A percentile compares a stretch with the other conserved stretches of the same genome.
Evolutionary conservation across 2,797 vertebrate species (phyloP).

Genomic region (Aratinga solstitialis): DNA sequence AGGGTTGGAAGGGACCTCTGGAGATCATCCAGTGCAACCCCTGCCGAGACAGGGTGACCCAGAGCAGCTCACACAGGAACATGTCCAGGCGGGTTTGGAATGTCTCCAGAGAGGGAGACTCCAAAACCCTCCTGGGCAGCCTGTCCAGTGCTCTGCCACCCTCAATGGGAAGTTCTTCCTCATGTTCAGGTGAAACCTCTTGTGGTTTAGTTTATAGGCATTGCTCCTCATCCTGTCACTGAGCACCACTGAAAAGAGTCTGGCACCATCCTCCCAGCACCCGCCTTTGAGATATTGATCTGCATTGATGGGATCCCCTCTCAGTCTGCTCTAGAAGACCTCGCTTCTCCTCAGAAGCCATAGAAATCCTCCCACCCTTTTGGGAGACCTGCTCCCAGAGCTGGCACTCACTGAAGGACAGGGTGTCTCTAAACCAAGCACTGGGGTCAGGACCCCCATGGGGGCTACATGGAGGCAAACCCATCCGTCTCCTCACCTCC

Average conservation of each 20-base stretch:
- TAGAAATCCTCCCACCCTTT: not conserved
- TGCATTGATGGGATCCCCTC: not conserved
- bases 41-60: not conserved
- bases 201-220: not conserved
- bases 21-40: not conserved
- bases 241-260: not conserved
- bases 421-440: not conserved
- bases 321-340: not conserved
- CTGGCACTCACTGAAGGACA: not conserved
- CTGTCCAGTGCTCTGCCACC: not conserved
- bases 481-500: constrained; percentile 77
- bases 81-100: not conserved
- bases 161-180: not conserved
- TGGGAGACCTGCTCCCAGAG: not conserved
- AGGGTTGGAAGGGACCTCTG: not conserved
- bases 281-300: not conserved
- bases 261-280: not conserved
- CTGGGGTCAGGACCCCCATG: not conserved
- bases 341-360: not conserved
- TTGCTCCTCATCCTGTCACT: not conserved
- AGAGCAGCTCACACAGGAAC: not conserved
- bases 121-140: not conserved
- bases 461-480: not conserved
- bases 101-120: not conserved
- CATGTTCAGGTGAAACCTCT: not conserved